A percentile compares a stretch with the other conserved stretches of the same genome.
Conservation (phyloP, 2,888 invertebrate species). For the Ochropleura plecta region DNA sequence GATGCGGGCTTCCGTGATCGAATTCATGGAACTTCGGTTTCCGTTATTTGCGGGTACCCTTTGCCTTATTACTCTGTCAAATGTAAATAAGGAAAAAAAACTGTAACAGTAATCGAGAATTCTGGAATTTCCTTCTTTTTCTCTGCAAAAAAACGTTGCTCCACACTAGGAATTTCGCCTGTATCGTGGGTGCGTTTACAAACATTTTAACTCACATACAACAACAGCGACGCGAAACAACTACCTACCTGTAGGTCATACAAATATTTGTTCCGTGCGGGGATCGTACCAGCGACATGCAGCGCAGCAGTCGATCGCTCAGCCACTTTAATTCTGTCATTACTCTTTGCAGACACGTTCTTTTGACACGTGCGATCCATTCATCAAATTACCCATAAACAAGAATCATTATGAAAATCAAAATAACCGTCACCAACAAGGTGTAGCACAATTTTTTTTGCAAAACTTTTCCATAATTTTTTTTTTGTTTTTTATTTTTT, state of each 20-base stretch:
- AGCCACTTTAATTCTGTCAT: background rate
- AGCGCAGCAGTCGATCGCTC: too few relatives aligned
- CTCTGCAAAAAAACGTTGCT: too few relatives aligned
- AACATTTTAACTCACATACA: too few relatives aligned
- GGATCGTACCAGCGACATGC: too few relatives aligned
- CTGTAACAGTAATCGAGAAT: background rate
- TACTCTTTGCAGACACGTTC: background rate
- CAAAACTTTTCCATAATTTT: background rate
- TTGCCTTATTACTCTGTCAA: background rate
- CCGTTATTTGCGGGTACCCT: conserved; percentile 20
- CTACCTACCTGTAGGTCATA: too few relatives aligned
- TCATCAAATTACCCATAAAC: background rate
- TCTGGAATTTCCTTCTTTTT: background rate
- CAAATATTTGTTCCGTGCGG: too few relatives aligned
- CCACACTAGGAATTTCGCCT: too few relatives aligned
- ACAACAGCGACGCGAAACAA: too few relatives aligned
- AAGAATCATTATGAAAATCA: too few relatives aligned
- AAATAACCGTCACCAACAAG: too few relatives aligned
- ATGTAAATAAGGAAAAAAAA: background rate
- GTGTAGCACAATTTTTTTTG: background rate
- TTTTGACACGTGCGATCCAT: background rate
- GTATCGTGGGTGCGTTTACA: too few relatives aligned
- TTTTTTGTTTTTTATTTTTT: background rate
- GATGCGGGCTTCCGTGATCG: conserved; percentile 56
- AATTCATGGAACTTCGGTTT: conserved; percentile 45